Base-by-base conservation (phyloP, 2,113 vertebrate genomes). In the Tylochromis polylepis region DNA sequence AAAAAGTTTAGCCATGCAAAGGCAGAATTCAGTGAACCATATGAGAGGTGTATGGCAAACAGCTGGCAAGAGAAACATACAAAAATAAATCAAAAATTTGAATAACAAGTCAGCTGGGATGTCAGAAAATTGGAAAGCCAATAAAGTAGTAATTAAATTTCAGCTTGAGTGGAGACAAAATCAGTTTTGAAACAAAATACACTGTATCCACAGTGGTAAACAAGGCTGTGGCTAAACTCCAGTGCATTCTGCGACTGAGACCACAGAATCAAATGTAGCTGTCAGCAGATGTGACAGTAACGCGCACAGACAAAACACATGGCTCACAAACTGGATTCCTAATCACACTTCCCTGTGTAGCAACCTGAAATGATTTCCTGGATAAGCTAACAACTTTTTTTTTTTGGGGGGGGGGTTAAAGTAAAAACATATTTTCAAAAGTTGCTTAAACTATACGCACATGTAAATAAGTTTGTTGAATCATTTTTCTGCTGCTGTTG, bases 251-350 rank as follows among this genome's bases (percentile, higher is more conserved):
- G 31, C 57, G 83, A 86, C 84, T 36, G 51, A 87, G 79, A 81
- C 36, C 43, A 79, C 43, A 92, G 90, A 95, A 94, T 93, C 41
- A 92, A 95, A 94, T 58, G 72, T 88, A 84, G 20, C 83, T 15
- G 93, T 95, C 95, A 95, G 94, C 94, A 94, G 88, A 89, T 91
- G 83, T 7, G 31, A 85, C 14, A 72, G 65, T 59, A 49, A 75
- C 29, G 67, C 83, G 88, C 53, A 81, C 55, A 80, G 36, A 83
- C 77, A 72, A 87, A 80, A 91, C 29, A 81, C 81, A 86, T 29
- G 82, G 31, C 43, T 22, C 7, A 12, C 83, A 60, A 34, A 75
- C 85, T 34, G 56, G 78, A 31, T 56, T 77, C 31, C 70, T 58
- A 34, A 55, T 79, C 72, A 11, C 1, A 22, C 77, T 65, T 79